These are phyloP conservation scores for Hemistola chrysoprasaria DNA, from an alignment of 2,888 invertebrate species.

Conservation along the genomic window DNA sequence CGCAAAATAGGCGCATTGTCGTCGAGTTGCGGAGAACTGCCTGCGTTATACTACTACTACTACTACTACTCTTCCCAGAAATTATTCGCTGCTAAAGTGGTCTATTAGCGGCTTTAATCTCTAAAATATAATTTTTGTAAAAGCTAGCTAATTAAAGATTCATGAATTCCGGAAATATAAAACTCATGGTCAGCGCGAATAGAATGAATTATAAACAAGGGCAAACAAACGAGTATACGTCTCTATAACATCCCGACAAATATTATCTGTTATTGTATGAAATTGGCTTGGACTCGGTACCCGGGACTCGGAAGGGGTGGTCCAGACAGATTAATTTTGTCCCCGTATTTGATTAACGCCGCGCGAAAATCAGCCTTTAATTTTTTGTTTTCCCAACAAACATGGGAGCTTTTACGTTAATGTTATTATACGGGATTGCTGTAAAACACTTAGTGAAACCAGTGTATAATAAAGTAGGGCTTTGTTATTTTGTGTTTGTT, in stretches of 20 bases:
- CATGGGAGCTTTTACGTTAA: slow-evolving; percentile 16
- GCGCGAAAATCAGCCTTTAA: slow-evolving; percentile 28
- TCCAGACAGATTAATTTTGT: slow-evolving; percentile 58
- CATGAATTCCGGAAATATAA: not conserved
- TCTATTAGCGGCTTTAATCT: too few species aligned
- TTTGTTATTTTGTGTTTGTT: slow-evolving; percentile 7
- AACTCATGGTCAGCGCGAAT: slow-evolving; percentile 30
- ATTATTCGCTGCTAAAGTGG: too few species aligned
- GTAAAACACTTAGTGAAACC: slow-evolving; percentile 5
- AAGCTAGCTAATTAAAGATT: too few species aligned
- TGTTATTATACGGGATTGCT: slow-evolving; percentile 14
- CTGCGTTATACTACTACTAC: too few species aligned
- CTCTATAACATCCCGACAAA: slow-evolving; percentile 55
- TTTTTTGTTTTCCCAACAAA: slow-evolving; percentile 29
- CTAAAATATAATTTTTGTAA: too few species aligned
- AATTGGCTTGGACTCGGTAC: slow-evolving; percentile 52
- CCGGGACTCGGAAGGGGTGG: slow-evolving; percentile 38
- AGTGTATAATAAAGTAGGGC: slow-evolving; percentile 3
- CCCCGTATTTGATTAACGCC: slow-evolving; percentile 43
- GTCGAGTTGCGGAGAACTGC: too few species aligned
- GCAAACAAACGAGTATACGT: slow-evolving; percentile 55
- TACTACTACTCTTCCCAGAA: too few species aligned
- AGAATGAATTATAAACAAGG: slow-evolving; percentile 61
- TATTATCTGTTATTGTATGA: slow-evolving; percentile 67
- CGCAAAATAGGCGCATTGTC: too few species aligned